Percentiles rank a stretch among this genome's conserved stretches.
phyloP scores from a whole-genome alignment of 2,797 vertebrate genomes.

The Poecilia picta region DNA sequence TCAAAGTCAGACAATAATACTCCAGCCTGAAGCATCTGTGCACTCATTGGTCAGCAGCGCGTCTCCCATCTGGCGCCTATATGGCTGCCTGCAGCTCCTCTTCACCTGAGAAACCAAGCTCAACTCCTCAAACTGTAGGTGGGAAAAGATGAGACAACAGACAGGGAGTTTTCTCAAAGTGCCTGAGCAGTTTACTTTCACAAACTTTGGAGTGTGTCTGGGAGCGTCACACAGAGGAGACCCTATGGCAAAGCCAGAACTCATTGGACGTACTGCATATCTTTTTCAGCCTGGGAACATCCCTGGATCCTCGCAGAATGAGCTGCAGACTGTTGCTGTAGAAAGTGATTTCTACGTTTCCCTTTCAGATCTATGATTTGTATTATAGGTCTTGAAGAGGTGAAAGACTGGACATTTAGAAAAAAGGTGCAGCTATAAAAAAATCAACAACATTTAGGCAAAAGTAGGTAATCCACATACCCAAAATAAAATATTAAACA shows the following conservation, averaged over 20 bases:
- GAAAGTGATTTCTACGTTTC: not conserved
- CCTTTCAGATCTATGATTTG: not conserved
- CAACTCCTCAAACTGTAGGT: slow-evolving; percentile 39
- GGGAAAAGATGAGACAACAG: not conserved
- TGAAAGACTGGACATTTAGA: not conserved
- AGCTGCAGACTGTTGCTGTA: not conserved
- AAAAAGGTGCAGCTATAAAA: not conserved
- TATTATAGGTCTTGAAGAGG: not conserved
- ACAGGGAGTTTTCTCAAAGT: not conserved
- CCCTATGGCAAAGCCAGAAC: not conserved
- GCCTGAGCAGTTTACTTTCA: not conserved
- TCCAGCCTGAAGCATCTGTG: not conserved
- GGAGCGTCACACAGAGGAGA: not conserved
- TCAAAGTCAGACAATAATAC: not conserved
- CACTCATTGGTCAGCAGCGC: slow-evolving; percentile 22
- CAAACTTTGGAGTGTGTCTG: not conserved
- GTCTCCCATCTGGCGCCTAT: slow-evolving; percentile 25
- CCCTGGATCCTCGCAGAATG: not conserved
- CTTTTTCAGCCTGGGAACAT: not conserved
- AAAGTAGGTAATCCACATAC: not conserved
- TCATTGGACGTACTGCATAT: not conserved
- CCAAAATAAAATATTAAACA: slow-evolving; percentile 4
- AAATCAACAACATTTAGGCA: not conserved
- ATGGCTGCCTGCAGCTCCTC: slow-evolving; percentile 13
- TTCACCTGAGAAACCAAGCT: slow-evolving; percentile 59